A percentile compares a stretch with the other conserved stretches of the same genome.
Evolutionary conservation across 2,888 invertebrate genomes (phyloP).

Genomic region (Heliconius aoede): DNA sequence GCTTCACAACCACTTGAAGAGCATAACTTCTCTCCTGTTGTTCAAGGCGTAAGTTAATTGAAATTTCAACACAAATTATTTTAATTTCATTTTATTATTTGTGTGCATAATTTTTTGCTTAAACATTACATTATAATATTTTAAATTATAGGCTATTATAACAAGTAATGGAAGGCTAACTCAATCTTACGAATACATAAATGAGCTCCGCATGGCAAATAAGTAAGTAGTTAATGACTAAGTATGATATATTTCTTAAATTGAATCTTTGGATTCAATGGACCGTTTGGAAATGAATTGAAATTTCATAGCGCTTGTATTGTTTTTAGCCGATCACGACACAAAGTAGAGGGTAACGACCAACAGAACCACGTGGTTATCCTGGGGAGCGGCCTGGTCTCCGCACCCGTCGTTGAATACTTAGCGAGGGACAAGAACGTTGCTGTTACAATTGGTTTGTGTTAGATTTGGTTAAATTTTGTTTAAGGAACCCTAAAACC

Average conservation of each 20-base stretch:
- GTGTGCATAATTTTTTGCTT: neutral
- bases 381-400: constrained; percentile 97
- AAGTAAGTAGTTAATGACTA: constrained; percentile 70
- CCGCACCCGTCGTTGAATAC: constrained; percentile 97
- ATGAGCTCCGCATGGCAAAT: constrained; percentile 90
- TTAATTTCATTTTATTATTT: too few relatives aligned
- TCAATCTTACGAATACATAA: constrained; percentile 96
- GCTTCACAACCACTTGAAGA: constrained; percentile 90
- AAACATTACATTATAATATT: neutral
- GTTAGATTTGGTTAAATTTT: neutral
- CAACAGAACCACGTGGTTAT: constrained; percentile 91
- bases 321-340: constrained; percentile 84
- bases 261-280: too few relatives aligned
- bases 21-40: constrained; percentile 88
- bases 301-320: too few relatives aligned
- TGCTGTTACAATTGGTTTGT: constrained; percentile 90
- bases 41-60: constrained; percentile 83
- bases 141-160: constrained; percentile 91
- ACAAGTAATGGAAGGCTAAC: constrained; percentile 97
- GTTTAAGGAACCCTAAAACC: neutral
- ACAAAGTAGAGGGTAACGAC: constrained; percentile 88
- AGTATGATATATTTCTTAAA: neutral
- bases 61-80: too few relatives aligned
- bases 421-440: constrained; percentile 91
- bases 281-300: too few relatives aligned